Evolutionary conservation across 1,140 invertebrate species (phyloP), one percentile per base, ranked within the genome.

Genomic region (Pachypsylla venusta): DNA sequence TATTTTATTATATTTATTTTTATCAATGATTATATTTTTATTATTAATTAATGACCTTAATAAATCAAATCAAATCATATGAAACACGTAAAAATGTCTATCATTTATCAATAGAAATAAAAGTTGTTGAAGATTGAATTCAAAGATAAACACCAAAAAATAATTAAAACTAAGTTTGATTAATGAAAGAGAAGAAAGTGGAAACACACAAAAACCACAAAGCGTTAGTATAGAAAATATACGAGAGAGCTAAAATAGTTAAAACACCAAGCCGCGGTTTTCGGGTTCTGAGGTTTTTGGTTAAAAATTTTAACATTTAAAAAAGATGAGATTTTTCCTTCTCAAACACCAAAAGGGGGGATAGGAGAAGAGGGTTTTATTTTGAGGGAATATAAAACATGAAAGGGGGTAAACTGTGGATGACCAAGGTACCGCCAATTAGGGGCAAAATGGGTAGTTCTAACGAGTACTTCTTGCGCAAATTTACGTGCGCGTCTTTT

Each of bases 401-500:
- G 42, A n/a, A 48, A 19, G 42, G 42, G 42, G 42, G 42, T 3
- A 7, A 10, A 35, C n/a, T 48, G 42, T 19, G 42, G 42, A 48
- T 48, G 42, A 48, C 42, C 42, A 5, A 19, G 42, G 42, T 48
- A 48, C 42, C 42, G 42, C 42, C 42, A 48, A 48, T 48, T 48
- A 48, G 42, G 22, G 42, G 42, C n/a, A 48, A 48, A 48, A 19
- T 48, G 42, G 42, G 42, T 48, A 48, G 42, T 48, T 48, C 42
- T 48, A 48, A 48, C 42, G 42, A 48, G 42, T 48, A 48, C 42
- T n/a, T 48, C 42, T 48, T 48, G 42, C 42, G 42, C 42, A n/a
- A 48, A 35, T 7, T 35, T 22, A 22, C n/a, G 4, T 35, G 30
- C 30, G 30, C 30, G 30, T 35, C 7, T n/a, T 35, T 7, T 10